Evolutionary conservation across 2,797 vertebrate genomes (phyloP).

Genomic region (Protosalanx chinensis): DNA sequence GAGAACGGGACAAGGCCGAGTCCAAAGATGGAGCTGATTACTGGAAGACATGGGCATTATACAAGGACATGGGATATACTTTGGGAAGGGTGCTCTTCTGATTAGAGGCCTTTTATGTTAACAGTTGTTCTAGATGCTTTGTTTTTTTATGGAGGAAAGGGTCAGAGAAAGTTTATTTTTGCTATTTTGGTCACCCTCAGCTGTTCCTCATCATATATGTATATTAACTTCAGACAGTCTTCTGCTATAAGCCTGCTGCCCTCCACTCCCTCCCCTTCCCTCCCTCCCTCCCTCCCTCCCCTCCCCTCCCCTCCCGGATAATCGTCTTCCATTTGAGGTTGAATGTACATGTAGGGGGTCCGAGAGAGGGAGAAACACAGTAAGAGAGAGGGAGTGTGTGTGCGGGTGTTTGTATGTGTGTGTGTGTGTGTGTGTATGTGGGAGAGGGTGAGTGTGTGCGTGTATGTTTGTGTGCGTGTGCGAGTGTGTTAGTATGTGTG

Average conservation of each 20-base stretch:
- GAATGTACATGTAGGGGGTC: background rate
- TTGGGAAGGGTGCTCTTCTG: background rate
- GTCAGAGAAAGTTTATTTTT: slow-evolving; percentile 56
- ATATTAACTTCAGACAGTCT: slow-evolving; percentile 52
- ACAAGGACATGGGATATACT: background rate
- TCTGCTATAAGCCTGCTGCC: slow-evolving; percentile 40
- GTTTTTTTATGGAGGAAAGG: background rate
- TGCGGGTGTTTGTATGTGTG: background rate
- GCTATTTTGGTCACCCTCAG: slow-evolving; percentile 71
- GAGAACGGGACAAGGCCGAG: background rate
- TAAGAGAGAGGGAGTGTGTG: background rate
- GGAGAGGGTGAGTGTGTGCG: background rate
- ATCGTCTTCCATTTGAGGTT: slow-evolving; percentile 37
- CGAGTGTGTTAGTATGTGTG: too few species aligned
- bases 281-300: background rate
- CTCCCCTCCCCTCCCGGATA: slow-evolving; percentile 32
- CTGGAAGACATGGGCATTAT: too few species aligned
- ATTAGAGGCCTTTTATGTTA: background rate
- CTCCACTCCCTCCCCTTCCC: background rate
- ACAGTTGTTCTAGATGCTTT: background rate
- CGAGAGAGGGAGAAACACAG: slow-evolving; percentile 23
- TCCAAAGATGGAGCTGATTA: background rate
- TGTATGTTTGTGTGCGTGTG: background rate
- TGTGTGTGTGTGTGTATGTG: background rate
- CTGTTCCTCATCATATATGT: slow-evolving; percentile 57